Base-by-base conservation (phyloP, 2,113 vertebrate genomes). In the Nyctereutes procyonoides region DNA sequence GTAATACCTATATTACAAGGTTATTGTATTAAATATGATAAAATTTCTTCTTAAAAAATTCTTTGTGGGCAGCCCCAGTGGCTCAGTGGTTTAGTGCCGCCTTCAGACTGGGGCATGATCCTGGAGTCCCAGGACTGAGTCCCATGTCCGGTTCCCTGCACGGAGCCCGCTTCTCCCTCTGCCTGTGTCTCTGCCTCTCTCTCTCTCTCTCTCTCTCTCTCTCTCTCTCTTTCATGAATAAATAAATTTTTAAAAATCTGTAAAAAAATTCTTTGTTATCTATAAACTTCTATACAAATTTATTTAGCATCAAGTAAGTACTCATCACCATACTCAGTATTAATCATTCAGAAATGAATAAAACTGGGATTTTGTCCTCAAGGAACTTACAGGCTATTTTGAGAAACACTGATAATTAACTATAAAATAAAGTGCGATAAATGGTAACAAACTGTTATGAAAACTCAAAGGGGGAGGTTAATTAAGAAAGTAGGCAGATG, bases 331-430 rank as follows among this genome's bases (percentile, higher is more conserved):
- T 13, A n/a, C 3, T 7, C 60, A 35, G 11, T 63, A 17, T 7
- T 86, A 88, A 74, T 80, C 81, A 84, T 58, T 89, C 13, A 89
- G 11, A 95, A 28, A 93, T 77, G 15, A 87, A 62, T 80, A 89
- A 95, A 87, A 88, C 90, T 76, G 24, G n/a, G 2, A 77, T 30
- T 91, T 85, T 67, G 12, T 81, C 16, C 60, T 85, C 51, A 88
- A 76, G 32, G 4, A 94, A 86, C 6, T 86, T 82, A 55, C 1
- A 94, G 10, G 4, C 80, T 84, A 38, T 55, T 95, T 92, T 28
- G 15, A 60, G 17, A 76, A 90, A 94, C 67, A 26, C 3, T 81
- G 17, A 77, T 92, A 77, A 95, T 5, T 88, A 77, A 69, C 24
- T 97, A 84, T 1, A 56, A 97, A 90, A 51, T 11, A 83, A 22